Evolutionary conservation across 2,888 invertebrate species (phyloP), one percentile per base, ranked within the genome.

Genomic region (Frankliniella intonsa): DNA sequence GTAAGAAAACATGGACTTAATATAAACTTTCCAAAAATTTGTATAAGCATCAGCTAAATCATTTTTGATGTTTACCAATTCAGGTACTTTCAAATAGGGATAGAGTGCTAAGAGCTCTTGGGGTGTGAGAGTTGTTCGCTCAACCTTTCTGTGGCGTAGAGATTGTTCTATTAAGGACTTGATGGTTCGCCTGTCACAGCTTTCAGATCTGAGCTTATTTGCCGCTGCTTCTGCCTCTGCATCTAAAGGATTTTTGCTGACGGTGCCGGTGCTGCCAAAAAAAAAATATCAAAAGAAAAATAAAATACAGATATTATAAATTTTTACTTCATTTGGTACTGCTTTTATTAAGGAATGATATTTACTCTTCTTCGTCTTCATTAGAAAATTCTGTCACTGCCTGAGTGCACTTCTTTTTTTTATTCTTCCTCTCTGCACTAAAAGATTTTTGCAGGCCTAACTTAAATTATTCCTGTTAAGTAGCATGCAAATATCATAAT

Each of bases 321-420:
- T 65, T n/a, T 69, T 22, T 19, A 69, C 8, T 19, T 69, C 5
- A 69, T 22, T 69, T 22, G 3, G 5, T 22, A 22, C n/a, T 69
- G 3, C 22, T 69, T 3, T 19, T 11, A 69, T 69, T 22, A 22
- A 69, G 22, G 22, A 22, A 9, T n/a, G 22, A 69, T 5, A 69
- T n/a, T 69, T 69, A 69, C 69, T n/a, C 22, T 19, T 69, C 69
- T 69, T 69, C 69, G n/a, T 10, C 55, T 55, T 55, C 69, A n/a
- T 69, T 19, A 22, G n/a, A 11, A 22, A 7, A n/a, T 69, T 69
- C 69, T 55, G 55, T 17, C 22, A 22, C 22, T 69, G 69, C 22
- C 10, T 22, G 11, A 55, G 12, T 55, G 17, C 17, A 55, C 22
- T 69, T 69, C 11, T 69, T n/a, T 22, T 69, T 69, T 0, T 69